Evolutionary conservation across 92 coral and sea anemone genomes (phyloP).

Genomic region (Epizoanthus rinbou): DNA sequence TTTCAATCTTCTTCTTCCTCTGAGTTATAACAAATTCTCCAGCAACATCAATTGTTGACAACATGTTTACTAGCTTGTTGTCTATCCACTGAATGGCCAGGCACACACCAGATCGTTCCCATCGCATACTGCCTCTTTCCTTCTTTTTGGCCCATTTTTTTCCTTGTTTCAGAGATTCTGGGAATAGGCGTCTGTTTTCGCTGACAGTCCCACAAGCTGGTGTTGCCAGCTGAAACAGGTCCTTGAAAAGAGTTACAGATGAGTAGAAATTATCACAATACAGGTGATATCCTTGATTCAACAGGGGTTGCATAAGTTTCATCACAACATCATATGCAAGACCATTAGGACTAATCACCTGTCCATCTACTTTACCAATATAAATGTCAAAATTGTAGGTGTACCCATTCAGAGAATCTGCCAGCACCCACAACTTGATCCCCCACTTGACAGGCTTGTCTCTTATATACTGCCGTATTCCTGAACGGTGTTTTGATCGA

Average conservation of each 20-base stretch:
- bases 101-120: constrained; percentile 54
- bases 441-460: constrained; percentile 63
- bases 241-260: constrained; percentile 58
- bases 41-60: constrained; percentile 64
- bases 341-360: constrained; percentile 51
- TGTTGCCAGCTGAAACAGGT: constrained; percentile 49
- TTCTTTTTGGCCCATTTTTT: constrained; percentile 64
- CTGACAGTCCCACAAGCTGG: constrained; percentile 58
- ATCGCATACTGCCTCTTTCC: constrained; percentile 62
- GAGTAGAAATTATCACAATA: constrained; percentile 65
- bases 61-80: constrained; percentile 58
- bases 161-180: constrained; percentile 48
- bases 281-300: constrained; percentile 73
- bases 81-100: constrained; percentile 67
- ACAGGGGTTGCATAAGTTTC: constrained; percentile 54
- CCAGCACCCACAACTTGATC: constrained; percentile 65
- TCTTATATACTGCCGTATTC: constrained; percentile 66
- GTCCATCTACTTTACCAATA: constrained; percentile 61
- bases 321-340: constrained; percentile 77
- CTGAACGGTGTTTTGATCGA: constrained; percentile 67
- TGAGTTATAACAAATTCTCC: constrained; percentile 42
- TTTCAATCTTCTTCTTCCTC: constrained; percentile 50
- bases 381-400: constrained; percentile 60
- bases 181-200: constrained; percentile 53
- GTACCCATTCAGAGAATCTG: constrained; percentile 70